Conservation (phyloP, 2,113 vertebrate genomes). For the Jaculus jaculus region DNA sequence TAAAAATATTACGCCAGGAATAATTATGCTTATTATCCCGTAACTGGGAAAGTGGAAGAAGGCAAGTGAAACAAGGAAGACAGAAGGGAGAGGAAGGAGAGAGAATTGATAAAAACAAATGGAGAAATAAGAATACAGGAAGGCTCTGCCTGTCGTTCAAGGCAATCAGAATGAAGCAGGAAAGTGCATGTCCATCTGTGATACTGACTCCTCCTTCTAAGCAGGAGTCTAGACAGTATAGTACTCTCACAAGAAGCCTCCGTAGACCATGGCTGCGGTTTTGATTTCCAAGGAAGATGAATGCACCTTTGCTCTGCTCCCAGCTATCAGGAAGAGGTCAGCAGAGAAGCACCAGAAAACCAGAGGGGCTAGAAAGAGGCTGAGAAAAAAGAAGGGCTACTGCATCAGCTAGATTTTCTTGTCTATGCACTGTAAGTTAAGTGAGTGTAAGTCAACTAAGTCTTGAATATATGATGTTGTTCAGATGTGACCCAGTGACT, state of each 20-base stretch:
- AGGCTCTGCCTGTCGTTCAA: not conserved
- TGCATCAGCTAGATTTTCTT: not conserved
- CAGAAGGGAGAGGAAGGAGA: not conserved
- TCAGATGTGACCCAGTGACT: not conserved
- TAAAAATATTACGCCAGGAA: not conserved
- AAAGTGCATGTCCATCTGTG: not conserved
- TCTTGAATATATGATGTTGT: not conserved
- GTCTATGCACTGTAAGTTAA: not conserved
- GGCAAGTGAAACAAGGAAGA: not conserved
- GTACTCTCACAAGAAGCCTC: not conserved
- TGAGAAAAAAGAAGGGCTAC: not conserved
- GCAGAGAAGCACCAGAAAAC: not conserved
- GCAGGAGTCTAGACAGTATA: not conserved
- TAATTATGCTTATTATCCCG: not conserved
- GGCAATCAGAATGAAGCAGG: not conserved
- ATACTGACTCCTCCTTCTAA: not conserved
- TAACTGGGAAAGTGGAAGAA: not conserved
- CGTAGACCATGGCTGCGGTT: not conserved
- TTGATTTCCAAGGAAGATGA: not conserved
- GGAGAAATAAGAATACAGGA: not conserved
- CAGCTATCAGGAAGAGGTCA: not conserved
- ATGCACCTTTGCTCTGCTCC: not conserved
- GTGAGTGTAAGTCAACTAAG: too few relatives aligned
- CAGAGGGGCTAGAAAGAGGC: not conserved
- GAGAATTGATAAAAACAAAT: not conserved